These are phyloP conservation scores for Dryomyza anilis DNA, from an alignment of 2,888 invertebrate species.

Conservation along the genomic window DNA sequence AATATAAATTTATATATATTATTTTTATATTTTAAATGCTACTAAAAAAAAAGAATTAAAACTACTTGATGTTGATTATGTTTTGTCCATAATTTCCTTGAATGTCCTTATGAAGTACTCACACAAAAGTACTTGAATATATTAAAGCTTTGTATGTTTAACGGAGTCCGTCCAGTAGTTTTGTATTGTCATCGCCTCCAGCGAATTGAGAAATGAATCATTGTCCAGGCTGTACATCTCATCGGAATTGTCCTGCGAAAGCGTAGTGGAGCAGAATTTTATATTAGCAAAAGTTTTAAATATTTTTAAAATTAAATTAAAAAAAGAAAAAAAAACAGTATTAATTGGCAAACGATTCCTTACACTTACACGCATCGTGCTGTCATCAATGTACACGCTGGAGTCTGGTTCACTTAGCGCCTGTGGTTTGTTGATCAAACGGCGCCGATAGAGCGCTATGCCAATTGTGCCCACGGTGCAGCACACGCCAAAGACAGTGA, in stretches of 20 bases:
- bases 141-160: slow-evolving; percentile 82
- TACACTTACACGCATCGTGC: slow-evolving; percentile 76
- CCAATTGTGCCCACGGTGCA: slow-evolving; percentile 71
- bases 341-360: slow-evolving; percentile 55
- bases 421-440: slow-evolving; percentile 82
- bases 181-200: slow-evolving; percentile 93
- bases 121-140: neutral
- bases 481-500: slow-evolving; percentile 70
- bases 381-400: slow-evolving; percentile 85
- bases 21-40: neutral
- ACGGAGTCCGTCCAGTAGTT: slow-evolving; percentile 93
- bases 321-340: neutral
- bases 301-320: neutral
- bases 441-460: slow-evolving; percentile 71
- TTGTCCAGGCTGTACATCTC: slow-evolving; percentile 95
- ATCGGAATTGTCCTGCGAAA: slow-evolving; percentile 81
- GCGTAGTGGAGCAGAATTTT: slow-evolving; percentile 20
- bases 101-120: neutral
- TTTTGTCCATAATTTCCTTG: too few relatives aligned
- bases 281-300: neutral
- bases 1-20: neutral
- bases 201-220: slow-evolving; percentile 89
- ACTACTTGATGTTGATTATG: too few relatives aligned
- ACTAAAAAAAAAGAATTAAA: neutral
- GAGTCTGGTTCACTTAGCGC: slow-evolving; percentile 85